Evolutionary conservation across 1,140 invertebrate genomes (phyloP).

Genomic region (Nasonia giraulti): DNA sequence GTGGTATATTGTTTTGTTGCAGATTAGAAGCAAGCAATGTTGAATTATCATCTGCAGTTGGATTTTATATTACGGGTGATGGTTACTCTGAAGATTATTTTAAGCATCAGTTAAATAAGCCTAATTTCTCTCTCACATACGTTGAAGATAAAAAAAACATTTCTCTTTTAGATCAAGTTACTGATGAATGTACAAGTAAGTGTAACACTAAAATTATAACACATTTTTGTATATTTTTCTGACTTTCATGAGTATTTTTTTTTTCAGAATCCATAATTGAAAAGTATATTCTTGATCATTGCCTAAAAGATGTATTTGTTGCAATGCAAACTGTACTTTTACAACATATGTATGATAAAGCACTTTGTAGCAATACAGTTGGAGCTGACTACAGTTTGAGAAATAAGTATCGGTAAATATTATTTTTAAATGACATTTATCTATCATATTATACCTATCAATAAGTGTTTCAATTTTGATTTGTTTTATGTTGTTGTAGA

Average conservation of each 20-base stretch:
- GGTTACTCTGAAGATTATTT: background rate
- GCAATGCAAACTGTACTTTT: background rate
- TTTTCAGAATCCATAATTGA: background rate
- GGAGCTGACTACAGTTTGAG: background rate
- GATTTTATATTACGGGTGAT: background rate
- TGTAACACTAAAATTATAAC: background rate
- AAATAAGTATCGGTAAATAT: constrained; percentile 1
- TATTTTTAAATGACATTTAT: background rate
- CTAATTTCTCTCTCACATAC: background rate
- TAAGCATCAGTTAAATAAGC: background rate
- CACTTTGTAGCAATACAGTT: background rate
- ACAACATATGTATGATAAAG: background rate
- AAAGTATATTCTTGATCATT: background rate
- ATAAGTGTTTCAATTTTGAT: background rate
- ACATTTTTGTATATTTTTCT: background rate
- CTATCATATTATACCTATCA: background rate
- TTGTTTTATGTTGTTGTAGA: background rate
- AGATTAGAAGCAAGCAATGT: background rate
- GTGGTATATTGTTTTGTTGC: background rate
- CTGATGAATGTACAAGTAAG: background rate
- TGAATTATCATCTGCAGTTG: background rate
- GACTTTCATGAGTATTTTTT: background rate
- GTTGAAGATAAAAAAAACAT: background rate
- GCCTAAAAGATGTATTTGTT: background rate
- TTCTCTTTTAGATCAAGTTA: background rate